Evolutionary conservation across 2,888 invertebrate genomes (phyloP).

Genomic region (Ophion ventricosus): DNA sequence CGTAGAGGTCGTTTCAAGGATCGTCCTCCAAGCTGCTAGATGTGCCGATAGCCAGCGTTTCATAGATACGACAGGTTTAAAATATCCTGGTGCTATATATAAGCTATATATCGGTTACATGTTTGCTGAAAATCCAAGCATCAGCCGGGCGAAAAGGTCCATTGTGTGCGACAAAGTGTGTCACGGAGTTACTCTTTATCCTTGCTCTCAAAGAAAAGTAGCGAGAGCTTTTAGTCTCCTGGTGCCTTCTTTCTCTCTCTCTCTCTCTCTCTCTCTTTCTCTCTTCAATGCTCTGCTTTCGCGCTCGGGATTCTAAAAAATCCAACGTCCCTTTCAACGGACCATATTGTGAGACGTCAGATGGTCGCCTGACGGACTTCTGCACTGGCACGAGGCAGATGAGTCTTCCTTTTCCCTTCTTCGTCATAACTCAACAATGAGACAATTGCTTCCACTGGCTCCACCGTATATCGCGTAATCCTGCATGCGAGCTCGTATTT

Average conservation of each 20-base stretch:
- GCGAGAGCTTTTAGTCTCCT: conserved; percentile 37
- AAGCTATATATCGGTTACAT: conserved; percentile 45
- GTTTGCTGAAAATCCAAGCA: conserved; percentile 41
- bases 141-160: conserved; percentile 60
- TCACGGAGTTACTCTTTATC: conserved; percentile 65
- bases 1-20: neutral
- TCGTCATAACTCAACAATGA: neutral
- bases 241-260: neutral
- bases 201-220: conserved; percentile 42
- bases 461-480: neutral
- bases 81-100: neutral
- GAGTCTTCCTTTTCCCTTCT: too few species aligned
- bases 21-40: neutral
- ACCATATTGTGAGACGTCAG: too few species aligned
- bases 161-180: conserved; percentile 69
- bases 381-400: too few species aligned
- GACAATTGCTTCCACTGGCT: neutral
- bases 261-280: neutral
- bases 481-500: neutral
- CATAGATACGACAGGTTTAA: neutral
- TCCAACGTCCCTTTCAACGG: neutral
- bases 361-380: too few species aligned
- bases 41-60: neutral
- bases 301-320: neutral
- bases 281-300: conserved; percentile 14